Evolutionary conservation across 1,140 invertebrate genomes (phyloP), one percentile per base, ranked within the genome.

Genomic region (Ostrea denselamellosa): DNA sequence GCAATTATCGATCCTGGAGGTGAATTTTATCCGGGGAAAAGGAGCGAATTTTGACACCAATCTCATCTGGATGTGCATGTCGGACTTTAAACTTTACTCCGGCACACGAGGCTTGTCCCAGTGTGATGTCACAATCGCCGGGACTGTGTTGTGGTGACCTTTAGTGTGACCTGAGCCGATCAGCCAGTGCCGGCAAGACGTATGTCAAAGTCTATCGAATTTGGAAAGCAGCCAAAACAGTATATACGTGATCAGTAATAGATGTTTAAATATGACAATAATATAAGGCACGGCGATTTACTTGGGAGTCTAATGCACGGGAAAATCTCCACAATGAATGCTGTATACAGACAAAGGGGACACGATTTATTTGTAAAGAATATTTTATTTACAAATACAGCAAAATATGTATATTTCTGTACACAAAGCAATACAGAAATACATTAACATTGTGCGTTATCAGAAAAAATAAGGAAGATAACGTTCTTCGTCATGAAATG

Each of bases 251-350:
- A 77, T 77, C 68, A 77, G 68, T 77, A 34, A 77, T 77, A 77
- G 68, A 77, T 77, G 68, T 77, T 77, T 77, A 77, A 77, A 77
- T 77, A 77, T 77, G 68, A 77, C 68, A 77, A 77, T 77, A 77
- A 77, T 77, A 77, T 77, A 12, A 34, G 12, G 22, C 65, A 34
- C 68, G 25, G 17, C 68, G 68, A 77, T 77, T 34, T 77, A 14
- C 68, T 77, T 77, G 68, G 68, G 34, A 77, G 68, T 34, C 28
- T 17, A 77, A 25, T 77, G 68, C 25, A 77, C 68, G 28, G 25
- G 10, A 17, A 77, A 34, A 77, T 28, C 22, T 77, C 14, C 68
- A 34, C 9, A 71, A 71, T 71, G 25, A 22, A 10, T 34, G 65
- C 28, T 77, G 68, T 77, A 25, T 9, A 77, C 68, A 25, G 68